phyloP scores from a whole-genome alignment of 2,888 invertebrate genomes.

The Dasysyrphus tricinctus region DNA sequence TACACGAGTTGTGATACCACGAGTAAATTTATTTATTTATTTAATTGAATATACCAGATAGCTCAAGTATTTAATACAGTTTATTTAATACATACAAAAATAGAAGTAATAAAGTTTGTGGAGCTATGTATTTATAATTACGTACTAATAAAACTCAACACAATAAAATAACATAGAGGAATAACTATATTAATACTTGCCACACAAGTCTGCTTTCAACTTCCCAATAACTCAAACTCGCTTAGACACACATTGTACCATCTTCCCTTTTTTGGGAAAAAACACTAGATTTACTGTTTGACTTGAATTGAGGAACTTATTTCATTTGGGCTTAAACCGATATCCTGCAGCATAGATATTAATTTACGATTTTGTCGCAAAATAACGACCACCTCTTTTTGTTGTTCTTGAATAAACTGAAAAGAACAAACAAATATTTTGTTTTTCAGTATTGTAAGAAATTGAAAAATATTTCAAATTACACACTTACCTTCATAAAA shows the following conservation, averaged over 20 bases:
- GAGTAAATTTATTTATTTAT: no score
- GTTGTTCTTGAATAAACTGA: conserved; percentile 80
- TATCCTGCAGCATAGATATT: conserved; percentile 78
- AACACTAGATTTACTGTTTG: conserved; percentile 4
- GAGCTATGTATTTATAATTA: conserved; percentile 12
- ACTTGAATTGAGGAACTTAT: conserved; percentile 43
- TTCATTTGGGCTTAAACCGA: conserved; percentile 74
- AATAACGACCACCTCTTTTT: conserved; percentile 80
- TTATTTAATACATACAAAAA: conserved; percentile 50
- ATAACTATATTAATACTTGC: conserved; percentile 33
- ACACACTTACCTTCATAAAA: conserved; percentile 77
- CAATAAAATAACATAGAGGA: conserved; percentile 14
- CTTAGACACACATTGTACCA: not conserved
- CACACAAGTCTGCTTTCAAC: conserved; percentile 10
- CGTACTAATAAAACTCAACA: conserved; percentile 30
- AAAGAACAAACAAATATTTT: conserved; percentile 51
- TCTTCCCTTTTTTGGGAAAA: not conserved
- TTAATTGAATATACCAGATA: conserved; percentile 1
- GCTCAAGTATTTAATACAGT: conserved; percentile 10
- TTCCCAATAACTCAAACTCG: not conserved
- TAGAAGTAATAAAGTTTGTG: conserved; percentile 28
- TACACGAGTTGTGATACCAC: no score
- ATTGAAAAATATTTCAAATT: not conserved
- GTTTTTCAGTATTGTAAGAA: conserved; percentile 29
- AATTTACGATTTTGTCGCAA: conserved; percentile 81